Base-by-base conservation (phyloP, 2,113 vertebrate species). In the Montifringilla adamsi region DNA sequence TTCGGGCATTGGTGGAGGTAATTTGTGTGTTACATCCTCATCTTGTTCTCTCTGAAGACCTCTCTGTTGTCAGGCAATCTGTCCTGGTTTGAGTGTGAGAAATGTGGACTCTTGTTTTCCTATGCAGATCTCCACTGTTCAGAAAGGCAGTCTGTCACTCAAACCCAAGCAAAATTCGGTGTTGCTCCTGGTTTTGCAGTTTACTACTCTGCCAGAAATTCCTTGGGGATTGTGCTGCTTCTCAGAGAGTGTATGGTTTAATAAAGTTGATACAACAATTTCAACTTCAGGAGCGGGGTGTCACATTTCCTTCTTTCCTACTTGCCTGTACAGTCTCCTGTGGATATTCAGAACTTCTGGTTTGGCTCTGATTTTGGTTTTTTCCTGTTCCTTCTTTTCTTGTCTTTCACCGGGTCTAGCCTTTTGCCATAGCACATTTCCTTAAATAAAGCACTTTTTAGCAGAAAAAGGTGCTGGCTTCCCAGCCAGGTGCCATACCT, bases 81-180 rank as follows among this genome's bases (percentile, higher is more conserved):
- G 41, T 68, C 31, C 53, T 73, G 39, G 39, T 23, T 43, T 11
- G 35, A 1, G 26, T 13, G 23, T 35, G 50, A 30, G 43, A 6
- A 28, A 28, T 4, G 28, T 13, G 41, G 39, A 1, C 37, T 68
- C 47, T 22, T 0, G 0, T 41, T 78, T 47, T 15, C 56, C n/a
- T 0, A 1, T 56, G 53, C 69, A 64, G 43, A 23, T 7, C 26
- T 74, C 31, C 1, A 0, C 20, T 1, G 1, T 21, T 84, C 15
- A n/a, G 12, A 19, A 59, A n/a, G 28, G 31, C 62, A 20, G 12
- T 33, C 60, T 50, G 37, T 21, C 46, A 27, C 37, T 41, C 27
- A 49, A 44, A 41, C 28, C 31, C 27, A 31, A n/a, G 31, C 7
- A 50, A 20, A 47, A 33, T 39, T 2, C 33, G 60, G 30, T 78